These are phyloP conservation scores for Eudasyphora cyanicolor DNA, from an alignment of 2,888 invertebrate genomes.

Conservation along the genomic window DNA sequence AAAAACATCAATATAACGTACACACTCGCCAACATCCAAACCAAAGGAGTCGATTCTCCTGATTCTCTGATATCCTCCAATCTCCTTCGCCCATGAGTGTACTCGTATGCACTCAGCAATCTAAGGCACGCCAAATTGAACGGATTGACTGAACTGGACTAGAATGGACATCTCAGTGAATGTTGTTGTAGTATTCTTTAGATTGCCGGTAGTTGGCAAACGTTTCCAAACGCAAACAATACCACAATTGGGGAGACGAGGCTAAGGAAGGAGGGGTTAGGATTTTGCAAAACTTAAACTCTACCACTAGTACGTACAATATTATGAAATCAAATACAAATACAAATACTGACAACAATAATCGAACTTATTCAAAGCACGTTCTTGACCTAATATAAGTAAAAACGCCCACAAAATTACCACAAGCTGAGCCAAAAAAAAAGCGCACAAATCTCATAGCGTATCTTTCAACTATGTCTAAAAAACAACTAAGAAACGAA, in stretches of 20 bases:
- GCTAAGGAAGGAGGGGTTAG: conserved; percentile 4
- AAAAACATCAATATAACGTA: neutral
- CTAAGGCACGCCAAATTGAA: conserved; percentile 16
- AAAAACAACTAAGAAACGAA: conserved; percentile 39
- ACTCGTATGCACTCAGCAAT: conserved; percentile 22
- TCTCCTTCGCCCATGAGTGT: too few species aligned
- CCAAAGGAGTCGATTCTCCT: conserved; percentile 20
- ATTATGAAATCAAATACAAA: conserved; percentile 50
- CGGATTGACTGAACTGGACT: neutral
- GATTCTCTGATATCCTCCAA: conserved; percentile 13
- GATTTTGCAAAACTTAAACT: conserved; percentile 40
- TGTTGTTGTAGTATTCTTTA: neutral
- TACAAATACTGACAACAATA: neutral
- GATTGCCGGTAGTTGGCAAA: conserved; percentile 52
- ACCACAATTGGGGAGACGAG: too few species aligned
- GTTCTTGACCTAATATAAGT: conserved; percentile 78
- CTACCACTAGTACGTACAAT: conserved; percentile 23
- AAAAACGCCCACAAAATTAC: conserved; percentile 79
- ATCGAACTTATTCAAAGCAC: conserved; percentile 74
- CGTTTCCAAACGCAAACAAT: conserved; percentile 41
- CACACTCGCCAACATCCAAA: neutral
- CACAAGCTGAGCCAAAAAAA: conserved; percentile 74
- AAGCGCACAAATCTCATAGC: neutral
- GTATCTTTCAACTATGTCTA: conserved; percentile 62
- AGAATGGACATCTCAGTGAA: conserved; percentile 2